A percentile compares a stretch with the other conserved stretches of the same genome.
Conservation (phyloP, 1,140 invertebrate genomes). For the Drosophila ohnishii region DNA sequence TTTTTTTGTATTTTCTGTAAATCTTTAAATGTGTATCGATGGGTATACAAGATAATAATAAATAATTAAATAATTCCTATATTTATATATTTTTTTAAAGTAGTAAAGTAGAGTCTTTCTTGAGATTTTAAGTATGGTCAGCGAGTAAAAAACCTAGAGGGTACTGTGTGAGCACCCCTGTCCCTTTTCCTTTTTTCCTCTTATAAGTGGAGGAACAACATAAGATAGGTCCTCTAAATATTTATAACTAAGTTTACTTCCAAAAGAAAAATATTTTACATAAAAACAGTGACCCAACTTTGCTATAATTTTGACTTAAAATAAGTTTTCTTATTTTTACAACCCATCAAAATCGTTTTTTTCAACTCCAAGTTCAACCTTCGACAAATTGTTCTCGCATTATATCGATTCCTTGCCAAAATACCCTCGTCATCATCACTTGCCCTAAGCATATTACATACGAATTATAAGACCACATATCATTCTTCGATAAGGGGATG, state of each 20-base stretch:
- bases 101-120: background rate
- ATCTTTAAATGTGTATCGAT: background rate
- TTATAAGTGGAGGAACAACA: background rate
- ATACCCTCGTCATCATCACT: constrained; percentile 27
- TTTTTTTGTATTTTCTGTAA: background rate
- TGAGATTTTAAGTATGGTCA: background rate
- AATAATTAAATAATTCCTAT: too few relatives aligned
- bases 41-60: too few relatives aligned
- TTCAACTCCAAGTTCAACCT: background rate
- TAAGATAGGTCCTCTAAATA: too few relatives aligned
- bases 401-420: constrained; percentile 30
- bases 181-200: background rate
- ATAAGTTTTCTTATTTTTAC: constrained; percentile 11
- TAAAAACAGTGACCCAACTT: background rate
- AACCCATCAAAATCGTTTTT: constrained; percentile 6
- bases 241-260: too few relatives aligned
- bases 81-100: too few relatives aligned
- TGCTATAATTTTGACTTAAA: background rate
- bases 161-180: too few relatives aligned
- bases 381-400: constrained; percentile 27
- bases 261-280: too few relatives aligned
- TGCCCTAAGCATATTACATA: constrained; percentile 60
- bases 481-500: constrained; percentile 54
- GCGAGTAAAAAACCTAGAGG: too few relatives aligned
- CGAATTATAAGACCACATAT: constrained; percentile 56